phyloP scores from a whole-genome alignment of 1,140 invertebrate genomes.

The Drosophila pallidifrons region DNA sequence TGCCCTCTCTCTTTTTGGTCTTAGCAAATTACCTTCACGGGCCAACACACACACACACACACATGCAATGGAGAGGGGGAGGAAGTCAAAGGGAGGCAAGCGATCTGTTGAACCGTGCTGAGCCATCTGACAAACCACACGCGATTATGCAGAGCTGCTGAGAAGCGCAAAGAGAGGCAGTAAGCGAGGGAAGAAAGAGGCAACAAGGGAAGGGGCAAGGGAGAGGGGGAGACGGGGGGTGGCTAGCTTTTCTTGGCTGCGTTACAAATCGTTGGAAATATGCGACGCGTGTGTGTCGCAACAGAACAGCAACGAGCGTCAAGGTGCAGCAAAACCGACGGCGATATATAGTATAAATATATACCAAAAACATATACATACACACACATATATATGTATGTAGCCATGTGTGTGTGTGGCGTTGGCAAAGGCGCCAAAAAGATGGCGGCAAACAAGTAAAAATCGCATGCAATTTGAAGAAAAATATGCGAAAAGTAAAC shows the following conservation, averaged over 20 bases:
- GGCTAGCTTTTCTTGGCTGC: slow-evolving; percentile 12
- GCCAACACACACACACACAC: slow-evolving; percentile 28
- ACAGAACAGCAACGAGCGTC: slow-evolving; percentile 50
- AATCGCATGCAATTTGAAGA: slow-evolving; percentile 81
- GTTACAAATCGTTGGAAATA: slow-evolving; percentile 75
- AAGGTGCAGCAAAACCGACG: slow-evolving; percentile 45
- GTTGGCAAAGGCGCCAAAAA: slow-evolving; percentile 62
- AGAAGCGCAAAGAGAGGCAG: not conserved
- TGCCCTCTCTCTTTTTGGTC: slow-evolving; percentile 58
- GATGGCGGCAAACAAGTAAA: slow-evolving; percentile 80
- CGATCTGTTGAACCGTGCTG: slow-evolving; percentile 55
- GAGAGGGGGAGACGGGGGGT: not conserved
- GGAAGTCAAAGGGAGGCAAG: not conserved
- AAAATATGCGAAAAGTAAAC: slow-evolving; percentile 82
- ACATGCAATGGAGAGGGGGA: not conserved
- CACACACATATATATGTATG: too few species aligned
- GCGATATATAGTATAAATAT: slow-evolving; percentile 12
- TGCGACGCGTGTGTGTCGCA: slow-evolving; percentile 66
- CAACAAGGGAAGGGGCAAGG: not conserved
- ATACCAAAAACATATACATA: too few species aligned
- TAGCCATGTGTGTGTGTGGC: too few species aligned
- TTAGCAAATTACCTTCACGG: slow-evolving; percentile 74
- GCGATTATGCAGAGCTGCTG: slow-evolving; percentile 58
- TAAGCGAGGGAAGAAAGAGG: not conserved
- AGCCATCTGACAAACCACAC: slow-evolving; percentile 71